These are phyloP conservation scores for Hypanus sabinus DNA, from an alignment of 2,113 vertebrate species.

Conservation along the genomic window DNA sequence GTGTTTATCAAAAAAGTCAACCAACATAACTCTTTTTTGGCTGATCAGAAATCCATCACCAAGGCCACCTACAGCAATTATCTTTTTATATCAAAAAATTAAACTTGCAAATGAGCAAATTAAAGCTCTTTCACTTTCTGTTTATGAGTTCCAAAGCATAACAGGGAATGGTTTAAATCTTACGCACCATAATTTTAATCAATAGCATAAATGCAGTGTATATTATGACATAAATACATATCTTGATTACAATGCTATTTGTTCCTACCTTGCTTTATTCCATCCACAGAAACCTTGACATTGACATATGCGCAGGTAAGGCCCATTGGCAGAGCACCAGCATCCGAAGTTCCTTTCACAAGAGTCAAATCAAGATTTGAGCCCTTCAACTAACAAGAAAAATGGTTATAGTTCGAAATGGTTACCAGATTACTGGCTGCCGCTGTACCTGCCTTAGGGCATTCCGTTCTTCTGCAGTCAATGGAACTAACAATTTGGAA, in stretches of 20 bases:
- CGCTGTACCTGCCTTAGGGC: too few relatives aligned
- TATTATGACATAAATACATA: not conserved
- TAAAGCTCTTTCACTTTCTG: not conserved
- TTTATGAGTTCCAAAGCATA: not conserved
- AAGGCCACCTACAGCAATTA: not conserved
- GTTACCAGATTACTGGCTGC: too few relatives aligned
- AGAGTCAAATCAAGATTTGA: slow-evolving; percentile 84
- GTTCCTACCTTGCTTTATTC: slow-evolving; percentile 73
- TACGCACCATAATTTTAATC: not conserved
- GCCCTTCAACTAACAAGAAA: slow-evolving; percentile 55
- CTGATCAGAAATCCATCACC: not conserved
- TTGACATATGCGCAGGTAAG: slow-evolving; percentile 83
- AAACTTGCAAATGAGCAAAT: not conserved
- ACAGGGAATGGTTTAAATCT: not conserved
- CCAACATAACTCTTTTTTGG: not conserved
- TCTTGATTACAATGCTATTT: not conserved
- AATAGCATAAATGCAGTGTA: not conserved
- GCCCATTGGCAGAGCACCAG: slow-evolving; percentile 49
- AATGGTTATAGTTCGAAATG: not conserved
- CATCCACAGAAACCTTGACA: slow-evolving; percentile 65
- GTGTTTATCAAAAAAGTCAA: not conserved
- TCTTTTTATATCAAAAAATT: not conserved
- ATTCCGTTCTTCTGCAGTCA: too few relatives aligned
- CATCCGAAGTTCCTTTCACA: slow-evolving; percentile 56
- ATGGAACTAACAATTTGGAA: too few relatives aligned